phyloP scores from a whole-genome alignment of 2,797 vertebrate species.

The Rallus crepitans region DNA sequence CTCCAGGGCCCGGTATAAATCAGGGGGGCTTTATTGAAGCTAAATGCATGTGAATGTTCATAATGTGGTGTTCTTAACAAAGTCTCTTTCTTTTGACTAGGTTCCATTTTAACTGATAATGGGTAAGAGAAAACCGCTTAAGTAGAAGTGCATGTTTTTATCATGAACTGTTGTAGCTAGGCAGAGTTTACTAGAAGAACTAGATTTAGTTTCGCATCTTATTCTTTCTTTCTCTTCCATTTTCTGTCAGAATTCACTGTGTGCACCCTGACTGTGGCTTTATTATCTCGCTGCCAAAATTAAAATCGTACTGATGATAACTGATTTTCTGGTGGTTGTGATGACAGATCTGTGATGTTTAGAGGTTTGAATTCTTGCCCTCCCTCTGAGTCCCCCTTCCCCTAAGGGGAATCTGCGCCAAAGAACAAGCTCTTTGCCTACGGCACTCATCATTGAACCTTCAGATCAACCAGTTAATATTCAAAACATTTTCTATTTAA shows the following conservation, averaged over 20 bases:
- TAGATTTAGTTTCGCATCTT: not conserved
- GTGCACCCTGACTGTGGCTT: not conserved
- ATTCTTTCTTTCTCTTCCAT: not conserved
- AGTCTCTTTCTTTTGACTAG: not conserved
- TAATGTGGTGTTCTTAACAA: not conserved
- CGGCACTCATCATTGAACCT: slow-evolving; percentile 19
- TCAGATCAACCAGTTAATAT: slow-evolving; percentile 63
- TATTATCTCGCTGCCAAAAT: slow-evolving; percentile 11
- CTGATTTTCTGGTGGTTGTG: slow-evolving; percentile 52
- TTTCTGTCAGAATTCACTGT: slow-evolving; percentile 3
- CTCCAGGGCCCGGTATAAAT: not conserved
- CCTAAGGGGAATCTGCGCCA: slow-evolving; percentile 26
- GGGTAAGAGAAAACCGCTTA: not conserved
- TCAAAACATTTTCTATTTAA: slow-evolving; percentile 72
- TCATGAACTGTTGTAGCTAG: slow-evolving; percentile 7
- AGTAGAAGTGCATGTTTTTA: slow-evolving; percentile 14
- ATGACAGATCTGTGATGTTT: slow-evolving; percentile 60
- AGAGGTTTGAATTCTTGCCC: slow-evolving; percentile 58
- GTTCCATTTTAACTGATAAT: not conserved
- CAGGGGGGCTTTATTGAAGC: not conserved
- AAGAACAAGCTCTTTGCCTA: slow-evolving; percentile 63
- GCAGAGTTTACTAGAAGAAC: not conserved
- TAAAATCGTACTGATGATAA: slow-evolving; percentile 36
- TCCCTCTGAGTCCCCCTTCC: slow-evolving; percentile 44
- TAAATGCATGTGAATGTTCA: not conserved